Base-by-base conservation (phyloP, 1,140 invertebrate species). In the Hyles euphorbiae region DNA sequence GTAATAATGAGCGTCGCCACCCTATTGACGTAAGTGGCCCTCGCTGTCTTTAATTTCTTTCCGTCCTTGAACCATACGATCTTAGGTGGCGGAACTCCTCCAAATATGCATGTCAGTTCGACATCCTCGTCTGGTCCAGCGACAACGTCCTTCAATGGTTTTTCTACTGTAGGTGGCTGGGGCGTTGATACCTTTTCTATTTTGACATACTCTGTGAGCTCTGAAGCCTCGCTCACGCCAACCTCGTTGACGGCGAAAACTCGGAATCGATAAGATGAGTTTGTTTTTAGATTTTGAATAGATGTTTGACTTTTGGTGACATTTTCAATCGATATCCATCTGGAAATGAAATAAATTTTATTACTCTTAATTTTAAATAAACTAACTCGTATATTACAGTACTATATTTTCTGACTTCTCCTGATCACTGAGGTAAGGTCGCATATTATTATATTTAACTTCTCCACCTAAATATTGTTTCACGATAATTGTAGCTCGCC, bases 61-160 rank as follows among this genome's bases (percentile, higher is more conserved):
- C 90, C 91, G 69, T 92, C 91, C 74, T 91, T 92, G 51, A 86
- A 93, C 97, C 97, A 98, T 63, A 91, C 92, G 5, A 97, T 92
- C 67, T 92, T 93, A n/a, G 97, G 97, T 77, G 91, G 88, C 3
- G 97, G 96, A 70, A 93, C 88, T n/a, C 96, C 97, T 59, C 92
- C 93, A 72, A 96, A 94, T 49, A 95, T 92, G 76, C 95, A 94
- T 11, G 91, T 91, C 46, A 97, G 88, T 65, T 92, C 94, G 62
- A 91, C 90, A 74, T 83, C 91, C 85, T 93, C 92, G 67, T 83
- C 85, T 4, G 92, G 81, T 60, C 90, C 91, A 46, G 87, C 85
- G 2, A 90, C 71, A n/a, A 90, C 77, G 72, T 94, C 91, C 68
- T 91, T 90, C 11, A 95, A 76, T 9, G 91, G 87, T 68, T 94